phyloP scores from a whole-genome alignment of 2,113 vertebrate genomes.

The Sylvietta virens region DNA sequence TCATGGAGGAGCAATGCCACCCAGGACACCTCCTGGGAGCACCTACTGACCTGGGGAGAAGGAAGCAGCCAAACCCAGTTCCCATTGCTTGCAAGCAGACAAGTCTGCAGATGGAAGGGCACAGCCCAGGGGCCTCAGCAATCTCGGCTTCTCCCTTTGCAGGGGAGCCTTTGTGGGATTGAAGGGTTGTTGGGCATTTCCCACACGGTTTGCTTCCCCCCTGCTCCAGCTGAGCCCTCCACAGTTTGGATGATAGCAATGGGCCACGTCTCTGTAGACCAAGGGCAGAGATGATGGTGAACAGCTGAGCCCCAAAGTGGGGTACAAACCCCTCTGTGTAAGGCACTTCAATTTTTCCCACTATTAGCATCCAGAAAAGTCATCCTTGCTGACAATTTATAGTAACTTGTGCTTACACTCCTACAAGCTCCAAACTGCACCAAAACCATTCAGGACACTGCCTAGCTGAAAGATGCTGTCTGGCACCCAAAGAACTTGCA shows the following conservation, averaged over 20 bases:
- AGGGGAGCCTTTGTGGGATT: not conserved
- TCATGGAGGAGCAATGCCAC: not conserved
- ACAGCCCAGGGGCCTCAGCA: not conserved
- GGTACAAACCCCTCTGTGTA: not conserved
- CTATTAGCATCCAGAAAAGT: not conserved
- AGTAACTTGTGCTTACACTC: not conserved
- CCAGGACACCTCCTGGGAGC: not conserved
- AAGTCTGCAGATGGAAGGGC: not conserved
- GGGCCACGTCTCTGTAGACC: not conserved
- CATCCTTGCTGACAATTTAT: not conserved
- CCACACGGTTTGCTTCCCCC: rapidly evolving
- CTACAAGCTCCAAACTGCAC: not conserved
- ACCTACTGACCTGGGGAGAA: not conserved
- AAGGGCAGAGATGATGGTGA: not conserved
- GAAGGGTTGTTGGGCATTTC: not conserved
- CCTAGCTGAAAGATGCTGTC: not conserved
- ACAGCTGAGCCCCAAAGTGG: not conserved
- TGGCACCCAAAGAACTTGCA: not conserved
- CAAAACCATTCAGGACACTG: not conserved
- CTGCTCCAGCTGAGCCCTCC: not conserved
- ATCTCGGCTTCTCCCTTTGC: not conserved
- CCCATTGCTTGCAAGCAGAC: not conserved
- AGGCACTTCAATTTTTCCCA: not conserved
- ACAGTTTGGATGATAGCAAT: rapidly evolving
- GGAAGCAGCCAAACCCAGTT: not conserved